Percentiles rank a stretch among this genome's conserved stretches.
Conservation (phyloP, 2,888 invertebrate species). For the Zhengitettix transpicula region DNA sequence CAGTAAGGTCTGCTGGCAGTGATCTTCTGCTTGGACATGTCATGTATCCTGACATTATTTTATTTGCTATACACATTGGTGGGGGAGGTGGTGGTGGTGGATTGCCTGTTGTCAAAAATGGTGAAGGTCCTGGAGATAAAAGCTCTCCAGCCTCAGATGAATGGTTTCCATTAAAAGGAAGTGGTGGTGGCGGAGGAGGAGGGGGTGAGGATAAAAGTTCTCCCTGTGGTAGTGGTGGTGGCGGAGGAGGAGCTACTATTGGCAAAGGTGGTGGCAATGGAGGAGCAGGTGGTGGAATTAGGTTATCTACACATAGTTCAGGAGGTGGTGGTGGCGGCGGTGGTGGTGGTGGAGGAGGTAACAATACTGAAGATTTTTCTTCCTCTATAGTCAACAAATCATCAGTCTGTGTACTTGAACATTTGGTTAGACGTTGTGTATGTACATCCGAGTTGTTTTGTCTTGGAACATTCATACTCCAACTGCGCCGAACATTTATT, state of each 20-base stretch:
- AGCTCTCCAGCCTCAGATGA: slow-evolving; percentile 10
- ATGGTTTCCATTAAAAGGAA: slow-evolving; percentile 7
- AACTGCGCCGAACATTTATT: too few species aligned
- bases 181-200: slow-evolving; percentile 18
- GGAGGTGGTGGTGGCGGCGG: slow-evolving; percentile 17
- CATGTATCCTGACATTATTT: slow-evolving; percentile 6
- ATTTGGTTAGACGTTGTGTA: neutral
- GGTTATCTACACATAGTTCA: slow-evolving; percentile 14
- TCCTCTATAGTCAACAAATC: neutral
- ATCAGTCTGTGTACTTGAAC: too few species aligned
- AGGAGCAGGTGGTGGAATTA: slow-evolving; percentile 15
- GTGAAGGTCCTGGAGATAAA: slow-evolving; percentile 9
- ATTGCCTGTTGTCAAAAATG: slow-evolving; percentile 1
- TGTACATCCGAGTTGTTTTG: neutral
- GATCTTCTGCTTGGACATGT: slow-evolving; percentile 4
- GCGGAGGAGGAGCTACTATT: slow-evolving; percentile 17
- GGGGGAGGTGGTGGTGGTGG: neutral
- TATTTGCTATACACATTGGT: neutral
- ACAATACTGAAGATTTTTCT: neutral
- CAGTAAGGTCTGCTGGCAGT: slow-evolving; percentile 1
- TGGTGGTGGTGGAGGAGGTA: slow-evolving; percentile 14
- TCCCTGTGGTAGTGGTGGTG: slow-evolving; percentile 10
- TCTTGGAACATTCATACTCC: neutral
- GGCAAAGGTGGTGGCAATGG: slow-evolving; percentile 13
- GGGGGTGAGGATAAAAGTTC: slow-evolving; percentile 15